Percentiles rank a stretch among this genome's conserved stretches.
Evolutionary conservation across 2,797 vertebrate genomes (phyloP).

Genomic region (Bradypus variegatus): DNA sequence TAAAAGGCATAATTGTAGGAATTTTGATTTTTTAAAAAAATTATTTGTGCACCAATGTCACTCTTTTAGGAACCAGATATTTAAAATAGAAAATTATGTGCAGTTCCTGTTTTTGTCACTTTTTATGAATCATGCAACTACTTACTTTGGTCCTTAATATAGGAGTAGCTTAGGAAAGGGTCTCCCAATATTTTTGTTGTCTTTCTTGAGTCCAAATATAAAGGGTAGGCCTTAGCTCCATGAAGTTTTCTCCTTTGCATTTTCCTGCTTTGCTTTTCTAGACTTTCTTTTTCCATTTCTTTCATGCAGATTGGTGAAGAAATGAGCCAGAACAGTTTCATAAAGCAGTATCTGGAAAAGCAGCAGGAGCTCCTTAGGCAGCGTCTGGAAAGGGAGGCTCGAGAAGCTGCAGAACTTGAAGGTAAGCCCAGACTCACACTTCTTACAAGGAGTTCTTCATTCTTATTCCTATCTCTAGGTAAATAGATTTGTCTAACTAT

Average conservation of each 20-base stretch:
- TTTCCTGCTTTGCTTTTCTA: conserved; percentile 37
- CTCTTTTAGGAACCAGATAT: neutral
- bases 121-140: neutral
- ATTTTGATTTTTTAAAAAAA: conserved; percentile 15
- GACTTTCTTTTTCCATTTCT: conserved; percentile 34
- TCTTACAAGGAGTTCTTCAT: conserved; percentile 24
- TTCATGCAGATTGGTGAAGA: conserved; percentile 87
- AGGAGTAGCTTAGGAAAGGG: conserved; percentile 19
- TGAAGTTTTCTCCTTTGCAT: conserved; percentile 21
- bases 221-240: neutral
- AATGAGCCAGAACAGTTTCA: conserved; percentile 97
- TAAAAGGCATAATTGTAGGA: neutral
- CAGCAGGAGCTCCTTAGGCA: conserved; percentile 92
- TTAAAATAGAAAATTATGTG: neutral
- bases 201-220: conserved; percentile 24
- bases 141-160: conserved; percentile 19
- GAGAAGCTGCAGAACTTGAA: conserved; percentile 82
- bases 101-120: neutral
- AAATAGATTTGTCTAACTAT: conserved; percentile 25
- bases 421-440: conserved; percentile 70
- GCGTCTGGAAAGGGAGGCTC: conserved; percentile 85
- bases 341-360: conserved; percentile 94
- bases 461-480: conserved; percentile 3
- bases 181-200: neutral
- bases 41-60: neutral